Percentiles rank a stretch among this genome's conserved stretches.
Evolutionary conservation across 2,797 vertebrate genomes (phyloP).

Genomic region (Tenualosa ilisha): DNA sequence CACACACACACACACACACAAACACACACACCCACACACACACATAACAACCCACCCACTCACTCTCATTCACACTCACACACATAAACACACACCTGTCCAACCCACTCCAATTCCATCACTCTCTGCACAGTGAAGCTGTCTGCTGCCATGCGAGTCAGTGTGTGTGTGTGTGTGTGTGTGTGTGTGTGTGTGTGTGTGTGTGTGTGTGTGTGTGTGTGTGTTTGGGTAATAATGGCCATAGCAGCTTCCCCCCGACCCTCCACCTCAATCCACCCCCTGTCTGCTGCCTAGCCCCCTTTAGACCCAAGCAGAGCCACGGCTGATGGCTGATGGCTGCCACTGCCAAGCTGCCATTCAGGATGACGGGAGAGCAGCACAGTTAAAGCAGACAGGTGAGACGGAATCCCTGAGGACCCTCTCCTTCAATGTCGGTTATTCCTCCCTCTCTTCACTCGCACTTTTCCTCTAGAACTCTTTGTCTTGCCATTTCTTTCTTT

Average conservation of each 20-base stretch:
- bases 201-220: too few relatives aligned
- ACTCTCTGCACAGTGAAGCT: background rate
- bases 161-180: background rate
- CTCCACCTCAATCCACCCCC: background rate
- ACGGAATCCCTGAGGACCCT: background rate
- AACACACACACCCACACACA: constrained; percentile 14
- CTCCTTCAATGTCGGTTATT: background rate
- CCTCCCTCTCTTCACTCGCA: background rate
- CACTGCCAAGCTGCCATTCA: background rate
- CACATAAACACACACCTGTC: background rate
- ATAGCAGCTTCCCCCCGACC: background rate
- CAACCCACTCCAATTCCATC: background rate
- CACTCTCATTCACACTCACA: background rate
- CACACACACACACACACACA: constrained; percentile 14
- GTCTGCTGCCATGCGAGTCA: background rate
- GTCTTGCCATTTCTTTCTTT: background rate
- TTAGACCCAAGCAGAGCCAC: background rate
- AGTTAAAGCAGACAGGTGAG: background rate
- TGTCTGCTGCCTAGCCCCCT: background rate
- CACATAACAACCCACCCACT: background rate
- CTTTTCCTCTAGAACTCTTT: background rate
- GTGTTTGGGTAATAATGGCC: background rate
- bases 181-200: too few relatives aligned
- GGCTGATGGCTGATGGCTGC: background rate
- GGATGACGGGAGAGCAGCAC: background rate